Base-by-base conservation (phyloP, 2,888 invertebrate species). In the Carterocephalus palaemon region DNA sequence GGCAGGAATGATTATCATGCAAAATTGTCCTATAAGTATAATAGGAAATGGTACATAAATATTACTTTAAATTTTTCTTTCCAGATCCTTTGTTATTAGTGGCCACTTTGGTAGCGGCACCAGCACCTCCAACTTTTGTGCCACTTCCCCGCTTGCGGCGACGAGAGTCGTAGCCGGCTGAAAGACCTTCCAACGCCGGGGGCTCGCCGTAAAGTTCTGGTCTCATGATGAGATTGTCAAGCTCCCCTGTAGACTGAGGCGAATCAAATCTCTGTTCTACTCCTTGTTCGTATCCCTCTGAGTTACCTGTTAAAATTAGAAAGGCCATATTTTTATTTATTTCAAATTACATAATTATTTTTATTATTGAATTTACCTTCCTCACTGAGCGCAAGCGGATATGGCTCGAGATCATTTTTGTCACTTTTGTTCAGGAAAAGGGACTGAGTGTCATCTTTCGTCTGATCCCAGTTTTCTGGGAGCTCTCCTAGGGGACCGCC, bases 191-290 rank as follows among this genome's bases (percentile, higher is more conserved):
- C 75, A 89, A 80, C 4, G 88, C 83, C 13, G 88, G 88, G 5
- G 90, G 89, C 57, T 90, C 89, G 1, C 89, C 90, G 51, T 90
- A 90, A 48, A 90, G 57, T 60, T 90, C 90, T 5, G 90, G 88
- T 56, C 90, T 88, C 80, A 90, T 83, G 46, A 91, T 88, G 29
- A 90, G 88, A 59, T 90, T 90, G 61, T 90, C 89, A 20, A 90
- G 67, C 51, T 82, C 84, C 4, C 80, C 80, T 34, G 68, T 82
- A 1, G 80, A 65, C 47, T 77, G 75, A 1, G 76, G 68, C 9
- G 75, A 64, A 48, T 84, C 82, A 54, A 71, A 83, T 24, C 80
- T 72, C 49, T 81, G 84, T 40, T 83, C 83, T 19, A 80, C 70
- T 19, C 68, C 68, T 46, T 80, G 83, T 45, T 84, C 86, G 52